These are phyloP conservation scores for Polyergus mexicanus DNA, from an alignment of 1,140 invertebrate species.

Conservation along the genomic window DNA sequence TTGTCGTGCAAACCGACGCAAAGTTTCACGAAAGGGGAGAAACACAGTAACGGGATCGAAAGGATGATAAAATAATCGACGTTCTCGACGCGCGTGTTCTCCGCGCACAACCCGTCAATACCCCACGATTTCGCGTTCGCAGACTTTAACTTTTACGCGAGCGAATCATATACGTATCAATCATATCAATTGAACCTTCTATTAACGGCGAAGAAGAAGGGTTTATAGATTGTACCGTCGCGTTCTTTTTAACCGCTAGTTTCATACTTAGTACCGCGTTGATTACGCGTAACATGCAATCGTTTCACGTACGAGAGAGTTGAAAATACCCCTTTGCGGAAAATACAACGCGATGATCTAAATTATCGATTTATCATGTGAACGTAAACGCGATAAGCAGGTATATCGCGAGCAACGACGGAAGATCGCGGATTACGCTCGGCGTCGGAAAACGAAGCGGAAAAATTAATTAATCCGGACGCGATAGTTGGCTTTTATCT, in stretches of 20 bases:
- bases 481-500: conserved; percentile 24
- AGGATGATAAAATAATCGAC: conserved; percentile 35
- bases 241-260: conserved; percentile 30
- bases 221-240: background rate
- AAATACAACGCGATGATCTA: conserved; percentile 7
- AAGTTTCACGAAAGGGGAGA: background rate
- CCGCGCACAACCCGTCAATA: background rate
- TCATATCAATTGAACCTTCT: conserved; percentile 18
- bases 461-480: conserved; percentile 52
- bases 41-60: background rate
- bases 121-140: conserved; percentile 11
- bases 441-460: conserved; percentile 23
- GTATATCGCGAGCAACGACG: background rate
- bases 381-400: conserved; percentile 21
- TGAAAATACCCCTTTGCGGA: background rate
- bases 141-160: background rate
- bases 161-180: background rate
- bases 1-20: conserved; percentile 26
- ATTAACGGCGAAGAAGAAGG: background rate
- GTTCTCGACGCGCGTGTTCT: conserved; percentile 8
- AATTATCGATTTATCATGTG: conserved; percentile 43
- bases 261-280: background rate
- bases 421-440: background rate
- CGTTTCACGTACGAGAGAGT: background rate
- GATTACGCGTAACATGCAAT: conserved; percentile 32